A percentile compares a stretch with the other conserved stretches of the same genome.
These are phyloP conservation scores for Epistrophella euchroma DNA, from an alignment of 2,888 invertebrate species.

Conservation along the genomic window DNA sequence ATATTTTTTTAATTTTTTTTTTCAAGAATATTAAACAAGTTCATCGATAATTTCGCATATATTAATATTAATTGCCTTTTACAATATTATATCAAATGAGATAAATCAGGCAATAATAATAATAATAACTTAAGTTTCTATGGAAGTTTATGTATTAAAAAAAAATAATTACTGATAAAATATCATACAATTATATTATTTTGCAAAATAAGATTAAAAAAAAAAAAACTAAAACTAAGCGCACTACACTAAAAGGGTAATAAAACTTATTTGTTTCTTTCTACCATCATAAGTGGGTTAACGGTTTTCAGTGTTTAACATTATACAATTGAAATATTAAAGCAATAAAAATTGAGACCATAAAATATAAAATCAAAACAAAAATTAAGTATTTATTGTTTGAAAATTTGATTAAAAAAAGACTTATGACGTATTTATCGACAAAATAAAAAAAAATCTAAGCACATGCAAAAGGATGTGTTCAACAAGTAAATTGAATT, in stretches of 20 bases:
- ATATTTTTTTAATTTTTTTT: too few species aligned
- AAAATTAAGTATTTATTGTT: constrained; percentile 6
- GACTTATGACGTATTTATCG: constrained; percentile 11
- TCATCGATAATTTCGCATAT: not conserved
- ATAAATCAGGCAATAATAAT: not conserved
- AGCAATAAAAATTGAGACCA: constrained; percentile 12
- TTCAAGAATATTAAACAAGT: not conserved
- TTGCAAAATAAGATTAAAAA: constrained; percentile 2
- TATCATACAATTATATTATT: not conserved
- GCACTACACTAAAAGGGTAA: constrained; percentile 5
- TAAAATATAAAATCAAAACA: constrained; percentile 29
- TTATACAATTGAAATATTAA: constrained; percentile 10
- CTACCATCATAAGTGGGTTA: not conserved
- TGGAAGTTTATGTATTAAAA: not conserved
- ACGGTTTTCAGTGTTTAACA: not conserved
- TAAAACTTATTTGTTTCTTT: not conserved
- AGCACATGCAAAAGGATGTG: not conserved
- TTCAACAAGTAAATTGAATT: not conserved
- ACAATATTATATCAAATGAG: not conserved
- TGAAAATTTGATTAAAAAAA: not conserved
- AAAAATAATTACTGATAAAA: constrained; percentile 7
- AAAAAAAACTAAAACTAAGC: not conserved
- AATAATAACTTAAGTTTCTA: not conserved
- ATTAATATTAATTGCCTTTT: not conserved
- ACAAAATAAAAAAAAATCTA: not conserved